phyloP scores from a whole-genome alignment of 2,113 vertebrate genomes.

The Chelonoidis abingdonii region DNA sequence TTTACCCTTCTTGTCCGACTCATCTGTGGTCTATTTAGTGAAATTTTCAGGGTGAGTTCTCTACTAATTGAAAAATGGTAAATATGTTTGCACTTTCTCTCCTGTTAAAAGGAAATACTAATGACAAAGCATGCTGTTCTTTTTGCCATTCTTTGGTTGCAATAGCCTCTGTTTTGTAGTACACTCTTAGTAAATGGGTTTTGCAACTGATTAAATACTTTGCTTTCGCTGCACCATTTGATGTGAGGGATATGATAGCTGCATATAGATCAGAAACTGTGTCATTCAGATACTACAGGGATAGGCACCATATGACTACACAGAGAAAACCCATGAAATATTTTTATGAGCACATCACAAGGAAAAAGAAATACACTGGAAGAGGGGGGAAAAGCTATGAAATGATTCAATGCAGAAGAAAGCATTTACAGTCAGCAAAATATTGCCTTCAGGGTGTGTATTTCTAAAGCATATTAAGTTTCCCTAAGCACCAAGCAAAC shows the following conservation, averaged over 20 bases:
- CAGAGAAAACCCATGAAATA: background rate
- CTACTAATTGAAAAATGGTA: background rate
- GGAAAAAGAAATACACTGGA: background rate
- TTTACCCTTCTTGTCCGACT: conserved; percentile 64
- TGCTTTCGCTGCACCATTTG: background rate
- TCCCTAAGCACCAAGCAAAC: background rate
- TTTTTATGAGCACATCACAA: background rate
- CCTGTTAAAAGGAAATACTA: background rate
- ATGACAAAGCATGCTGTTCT: background rate
- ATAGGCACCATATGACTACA: background rate
- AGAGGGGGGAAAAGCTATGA: background rate
- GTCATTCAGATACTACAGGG: background rate
- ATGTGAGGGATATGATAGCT: background rate
- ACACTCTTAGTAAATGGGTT: background rate
- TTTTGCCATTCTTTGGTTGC: background rate
- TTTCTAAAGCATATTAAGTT: background rate
- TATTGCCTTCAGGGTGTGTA: background rate
- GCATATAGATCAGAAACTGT: background rate
- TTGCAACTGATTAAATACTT: background rate
- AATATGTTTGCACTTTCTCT: background rate
- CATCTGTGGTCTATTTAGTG: conserved; percentile 7
- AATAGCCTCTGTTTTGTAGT: background rate
- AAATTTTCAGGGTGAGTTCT: background rate
- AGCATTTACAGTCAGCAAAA: background rate
- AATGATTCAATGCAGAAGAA: background rate